Base-by-base conservation (phyloP, 2,888 invertebrate genomes). In the Mesorhabditis sp. region DNA sequence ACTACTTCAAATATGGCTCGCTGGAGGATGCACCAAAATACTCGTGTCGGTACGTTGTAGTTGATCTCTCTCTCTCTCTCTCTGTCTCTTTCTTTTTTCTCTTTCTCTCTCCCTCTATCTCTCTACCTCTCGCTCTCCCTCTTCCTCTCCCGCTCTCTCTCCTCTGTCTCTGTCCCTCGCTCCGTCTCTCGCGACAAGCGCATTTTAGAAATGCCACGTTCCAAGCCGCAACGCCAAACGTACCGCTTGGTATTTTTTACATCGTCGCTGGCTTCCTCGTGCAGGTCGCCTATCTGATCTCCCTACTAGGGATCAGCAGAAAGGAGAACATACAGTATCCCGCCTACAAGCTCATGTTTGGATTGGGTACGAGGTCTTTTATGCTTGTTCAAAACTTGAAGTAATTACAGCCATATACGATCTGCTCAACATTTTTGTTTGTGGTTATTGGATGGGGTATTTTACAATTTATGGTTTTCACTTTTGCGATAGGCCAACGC, bases 271-370 rank as follows among this genome's bases (percentile, higher is more conserved):
- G 28, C 28, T 28, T 28, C 28, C 28, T 28, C n/a, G 58, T 50
- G 7, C n/a, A 50, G 58, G 10, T 50, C n/a, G 58, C 58, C 58
- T 50, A 50, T 50, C n/a, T 50, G n/a, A 50, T 50, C 58, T 50
- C 58, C 7, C n/a, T 50, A n/a, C 7, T n/a, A n/a, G 58, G 7
- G 10, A 50, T 50, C 58, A n/a, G 58, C 7, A 50, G 58, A 50
- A 50, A 50, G n/a, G 58, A 50, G n/a, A 10, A 50, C n/a, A 10
- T 50, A 13, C 58, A n/a, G n/a, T 50, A 13, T 2, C 10, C 58
- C 58, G 58, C 58, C n/a, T 50, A 50, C 58, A 50, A 50, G n/a
- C 7, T 50, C 10, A 50, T 50, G 58, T 50, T 50, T 2, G n/a
- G 10, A 50, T 50, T 50, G n/a, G 58, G 58, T 50, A 50, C 7